These are phyloP conservation scores for Choristoneura rosaceana DNA, from an alignment of 2,888 invertebrate genomes.

Conservation along the genomic window DNA sequence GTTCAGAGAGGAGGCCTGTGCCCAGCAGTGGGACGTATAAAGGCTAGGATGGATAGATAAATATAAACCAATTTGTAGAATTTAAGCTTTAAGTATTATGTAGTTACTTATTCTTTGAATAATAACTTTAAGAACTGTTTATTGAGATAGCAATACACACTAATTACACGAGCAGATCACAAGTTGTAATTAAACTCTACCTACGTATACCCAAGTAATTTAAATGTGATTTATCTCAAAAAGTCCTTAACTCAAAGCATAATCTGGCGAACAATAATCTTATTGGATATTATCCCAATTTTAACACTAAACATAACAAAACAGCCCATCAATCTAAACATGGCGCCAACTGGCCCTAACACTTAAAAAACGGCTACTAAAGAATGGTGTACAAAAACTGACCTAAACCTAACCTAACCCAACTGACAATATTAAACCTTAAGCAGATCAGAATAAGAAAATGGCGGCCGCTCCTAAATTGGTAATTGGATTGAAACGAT, in stretches of 20 bases:
- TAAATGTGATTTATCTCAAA: neutral
- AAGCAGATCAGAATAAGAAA: constrained; percentile 47
- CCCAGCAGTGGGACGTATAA: too few species aligned
- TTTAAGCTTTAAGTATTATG: too few species aligned
- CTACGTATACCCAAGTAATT: neutral
- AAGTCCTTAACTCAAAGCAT: constrained; percentile 2
- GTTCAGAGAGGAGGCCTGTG: too few species aligned
- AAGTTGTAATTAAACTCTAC: too few species aligned
- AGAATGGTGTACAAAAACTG: constrained; percentile 74
- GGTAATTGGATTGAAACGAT: constrained; percentile 83
- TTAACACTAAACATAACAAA: constrained; percentile 48
- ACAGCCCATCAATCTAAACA: constrained; percentile 75
- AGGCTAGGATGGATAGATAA: too few species aligned
- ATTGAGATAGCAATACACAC: too few species aligned
- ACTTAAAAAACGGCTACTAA: constrained; percentile 73
- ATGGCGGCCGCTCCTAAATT: constrained; percentile 52
- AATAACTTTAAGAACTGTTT: too few species aligned
- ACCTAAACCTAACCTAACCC: constrained; percentile 50
- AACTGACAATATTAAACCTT: constrained; percentile 52
- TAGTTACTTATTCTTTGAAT: too few species aligned
- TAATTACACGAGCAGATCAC: too few species aligned
- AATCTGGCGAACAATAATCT: constrained; percentile 46
- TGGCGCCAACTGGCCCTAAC: constrained; percentile 79
- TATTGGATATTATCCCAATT: constrained; percentile 58
- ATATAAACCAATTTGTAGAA: too few species aligned